Conservation (phyloP, 2,113 vertebrate genomes). For the Geococcyx californianus region DNA sequence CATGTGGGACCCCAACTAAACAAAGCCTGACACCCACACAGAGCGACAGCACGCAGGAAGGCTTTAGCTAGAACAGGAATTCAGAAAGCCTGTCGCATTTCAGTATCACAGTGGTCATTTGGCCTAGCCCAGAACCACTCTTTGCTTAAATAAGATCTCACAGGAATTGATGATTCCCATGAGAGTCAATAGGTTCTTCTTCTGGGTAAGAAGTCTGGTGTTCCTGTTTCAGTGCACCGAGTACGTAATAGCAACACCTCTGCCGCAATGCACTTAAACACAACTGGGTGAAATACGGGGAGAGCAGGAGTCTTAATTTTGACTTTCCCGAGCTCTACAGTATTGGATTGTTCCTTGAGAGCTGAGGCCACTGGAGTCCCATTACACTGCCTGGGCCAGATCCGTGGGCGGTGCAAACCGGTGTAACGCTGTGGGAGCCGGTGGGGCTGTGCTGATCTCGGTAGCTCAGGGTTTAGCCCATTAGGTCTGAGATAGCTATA, state of each 20-base stretch:
- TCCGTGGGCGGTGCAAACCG: background rate
- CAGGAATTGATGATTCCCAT: background rate
- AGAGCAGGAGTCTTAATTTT: slow-evolving; percentile 36
- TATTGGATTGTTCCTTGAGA: slow-evolving; percentile 39
- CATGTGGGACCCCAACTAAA: background rate
- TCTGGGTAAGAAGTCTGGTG: background rate
- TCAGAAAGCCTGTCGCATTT: background rate
- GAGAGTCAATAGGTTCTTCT: background rate
- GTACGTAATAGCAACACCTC: background rate
- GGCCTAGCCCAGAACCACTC: background rate
- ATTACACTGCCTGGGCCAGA: background rate
- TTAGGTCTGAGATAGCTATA: slow-evolving; percentile 25
- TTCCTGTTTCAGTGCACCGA: background rate
- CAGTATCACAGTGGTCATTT: background rate
- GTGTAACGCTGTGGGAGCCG: background rate
- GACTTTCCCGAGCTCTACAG: slow-evolving; percentile 18
- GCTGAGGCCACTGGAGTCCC: slow-evolving; percentile 40
- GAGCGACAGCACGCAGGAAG: background rate
- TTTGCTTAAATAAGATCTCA: background rate
- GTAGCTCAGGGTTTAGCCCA: slow-evolving; percentile 9
- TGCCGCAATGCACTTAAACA: background rate
- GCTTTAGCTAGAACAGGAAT: background rate
- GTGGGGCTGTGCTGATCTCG: background rate
- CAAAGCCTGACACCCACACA: background rate
- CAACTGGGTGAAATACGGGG: slow-evolving; percentile 37